phyloP scores from a whole-genome alignment of 2,113 vertebrate genomes.

The Ranitomeya variabilis region DNA sequence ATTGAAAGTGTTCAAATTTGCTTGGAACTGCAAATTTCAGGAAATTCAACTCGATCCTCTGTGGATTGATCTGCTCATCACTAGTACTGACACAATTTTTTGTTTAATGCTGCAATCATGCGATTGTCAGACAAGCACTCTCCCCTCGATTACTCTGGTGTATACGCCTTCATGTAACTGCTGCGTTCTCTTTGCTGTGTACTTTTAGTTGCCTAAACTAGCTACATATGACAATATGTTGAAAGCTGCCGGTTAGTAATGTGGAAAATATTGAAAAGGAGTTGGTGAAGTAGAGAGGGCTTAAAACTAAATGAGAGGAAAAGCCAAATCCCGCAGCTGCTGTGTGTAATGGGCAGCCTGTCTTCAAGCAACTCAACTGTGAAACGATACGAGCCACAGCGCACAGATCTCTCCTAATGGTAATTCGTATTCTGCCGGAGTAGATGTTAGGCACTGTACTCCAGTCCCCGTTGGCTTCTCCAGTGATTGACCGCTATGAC shows the following conservation, averaged over 20 bases:
- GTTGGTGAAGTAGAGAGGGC: conserved; percentile 20
- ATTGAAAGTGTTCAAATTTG: too few species aligned
- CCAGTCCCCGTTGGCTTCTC: conserved; percentile 5
- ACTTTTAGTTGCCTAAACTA: conserved; percentile 52
- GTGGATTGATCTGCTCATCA: too few species aligned
- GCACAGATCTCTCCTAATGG: conserved; percentile 60
- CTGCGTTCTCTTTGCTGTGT: conserved; percentile 13
- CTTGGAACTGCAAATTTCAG: too few species aligned
- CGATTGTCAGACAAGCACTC: not conserved
- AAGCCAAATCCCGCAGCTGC: conserved; percentile 63
- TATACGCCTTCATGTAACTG: not conserved
- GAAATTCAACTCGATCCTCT: too few species aligned
- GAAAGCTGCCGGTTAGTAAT: conserved; percentile 47
- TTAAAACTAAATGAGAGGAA: conserved; percentile 59
- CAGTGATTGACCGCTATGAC: conserved; percentile 41
- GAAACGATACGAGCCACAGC: conserved; percentile 68
- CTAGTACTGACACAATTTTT: too few species aligned
- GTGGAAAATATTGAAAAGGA: conserved; percentile 58
- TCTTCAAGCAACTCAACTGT: conserved; percentile 67
- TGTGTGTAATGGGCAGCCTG: conserved; percentile 65
- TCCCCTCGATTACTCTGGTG: not conserved
- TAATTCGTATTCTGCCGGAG: conserved; percentile 60
- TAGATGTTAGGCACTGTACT: not conserved
- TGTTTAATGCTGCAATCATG: not conserved
- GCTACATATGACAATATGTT: conserved; percentile 57